phyloP scores from a whole-genome alignment of 2,888 invertebrate genomes.

The Syritta pipiens region DNA sequence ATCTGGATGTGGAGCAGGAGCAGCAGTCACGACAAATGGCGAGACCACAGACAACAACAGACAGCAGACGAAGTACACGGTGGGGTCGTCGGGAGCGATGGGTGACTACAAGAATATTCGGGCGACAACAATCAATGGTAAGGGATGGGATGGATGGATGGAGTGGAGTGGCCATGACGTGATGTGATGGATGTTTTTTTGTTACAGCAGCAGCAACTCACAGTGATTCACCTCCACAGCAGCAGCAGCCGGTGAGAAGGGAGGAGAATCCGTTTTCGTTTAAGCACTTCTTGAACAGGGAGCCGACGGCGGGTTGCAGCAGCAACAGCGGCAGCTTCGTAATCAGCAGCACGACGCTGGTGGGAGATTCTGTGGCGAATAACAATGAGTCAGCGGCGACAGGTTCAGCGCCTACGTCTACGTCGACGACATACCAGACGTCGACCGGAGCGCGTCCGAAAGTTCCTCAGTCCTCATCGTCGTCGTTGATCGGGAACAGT shows the following conservation, averaged over 20 bases:
- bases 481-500: slow-evolving; percentile 71
- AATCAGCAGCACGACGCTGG: slow-evolving; percentile 47
- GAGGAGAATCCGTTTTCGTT: slow-evolving; percentile 88
- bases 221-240: slow-evolving; percentile 16
- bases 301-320: slow-evolving; percentile 75
- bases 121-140: slow-evolving; percentile 68
- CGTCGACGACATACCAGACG: slow-evolving; percentile 71
- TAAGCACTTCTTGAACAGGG: slow-evolving; percentile 89
- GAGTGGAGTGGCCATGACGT: neutral
- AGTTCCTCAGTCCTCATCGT: slow-evolving; percentile 80
- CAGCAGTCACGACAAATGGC: slow-evolving; percentile 50
- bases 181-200: neutral
- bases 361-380: slow-evolving; percentile 34
- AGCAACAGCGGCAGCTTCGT: slow-evolving; percentile 54
- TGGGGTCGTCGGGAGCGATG: slow-evolving; percentile 17
- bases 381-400: slow-evolving; percentile 34
- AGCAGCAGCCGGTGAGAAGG: slow-evolving; percentile 37
- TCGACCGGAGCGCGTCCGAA: slow-evolving; percentile 89
- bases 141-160: too few species aligned
- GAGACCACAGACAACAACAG: slow-evolving; percentile 46
- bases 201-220: slow-evolving; percentile 31
- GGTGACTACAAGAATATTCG: slow-evolving; percentile 75
- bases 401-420: slow-evolving; percentile 16
- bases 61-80: slow-evolving; percentile 31
- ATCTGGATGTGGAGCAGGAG: too few species aligned